Evolutionary conservation across 2,888 invertebrate species (phyloP), one percentile per base, ranked within the genome.

Genomic region (Syritta pipiens): DNA sequence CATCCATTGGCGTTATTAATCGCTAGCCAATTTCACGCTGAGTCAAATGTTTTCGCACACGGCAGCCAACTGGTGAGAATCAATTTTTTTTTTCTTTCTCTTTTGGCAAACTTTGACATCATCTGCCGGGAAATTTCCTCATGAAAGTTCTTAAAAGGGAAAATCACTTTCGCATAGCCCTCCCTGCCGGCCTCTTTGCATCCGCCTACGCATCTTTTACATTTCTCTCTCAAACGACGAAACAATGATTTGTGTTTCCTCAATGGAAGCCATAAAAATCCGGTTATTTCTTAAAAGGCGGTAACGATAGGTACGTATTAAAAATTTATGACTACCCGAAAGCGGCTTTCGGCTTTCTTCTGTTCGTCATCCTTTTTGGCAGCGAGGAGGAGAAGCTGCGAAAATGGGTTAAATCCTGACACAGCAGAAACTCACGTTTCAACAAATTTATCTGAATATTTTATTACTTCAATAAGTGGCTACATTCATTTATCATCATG

Each of bases 381-480:
- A 32, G 32, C 9, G 42, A 59, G 24, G 42, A 59, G 53, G n/a
- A n/a, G n/a, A n/a, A n/a, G n/a, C n/a, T n/a, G n/a, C 46, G 65
- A 28, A 71, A 71, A 71, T 71, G 77, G 77, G 77, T 77, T 77
- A 77, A 77, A 71, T 42, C 71, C 65, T 65, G 77, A 77, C 71
- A 77, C 65, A 77, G 71, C 65, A 46, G 48, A 71, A 77, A 65
- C 53, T 71, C 71, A 71, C 71, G 65, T 71, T 60, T 60, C 65
- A 77, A 60, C 53, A 63, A 55, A 77, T 71, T 77, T 77, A 65
- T 77, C 65, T 71, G 77, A 77, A 77, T 77, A 71, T 71, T 77
- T 77, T 77, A 77, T 77, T 77, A 67, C 77, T 71, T 71, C 51
- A 77, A 77, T 77, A 77, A 77, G 77, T 77, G 77, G 59, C 65